phyloP scores from a whole-genome alignment of 2,888 invertebrate species.

The Epinotia bilunana region DNA sequence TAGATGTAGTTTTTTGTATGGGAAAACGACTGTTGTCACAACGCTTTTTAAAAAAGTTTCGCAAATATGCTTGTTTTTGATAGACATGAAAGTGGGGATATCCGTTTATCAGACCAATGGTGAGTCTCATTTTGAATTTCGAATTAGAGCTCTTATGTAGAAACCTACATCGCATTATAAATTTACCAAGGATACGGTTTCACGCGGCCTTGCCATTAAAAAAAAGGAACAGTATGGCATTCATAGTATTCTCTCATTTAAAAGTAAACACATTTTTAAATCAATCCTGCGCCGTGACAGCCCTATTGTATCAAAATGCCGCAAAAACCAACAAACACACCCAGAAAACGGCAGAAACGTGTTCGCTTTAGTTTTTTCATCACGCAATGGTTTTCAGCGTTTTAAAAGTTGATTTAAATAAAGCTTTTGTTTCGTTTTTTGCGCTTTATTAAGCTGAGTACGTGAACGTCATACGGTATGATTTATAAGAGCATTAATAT shows the following conservation, averaged over 20 bases:
- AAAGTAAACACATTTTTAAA: slow-evolving; percentile 1
- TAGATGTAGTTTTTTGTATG: no score
- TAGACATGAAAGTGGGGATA: no score
- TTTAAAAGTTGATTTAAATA: slow-evolving; percentile 35
- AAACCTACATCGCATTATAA: no score
- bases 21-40: no score
- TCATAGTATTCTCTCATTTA: not conserved
- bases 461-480: slow-evolving; percentile 18
- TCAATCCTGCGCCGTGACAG: not conserved
- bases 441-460: slow-evolving; percentile 22
- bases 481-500: slow-evolving; percentile 27
- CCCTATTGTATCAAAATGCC: slow-evolving; percentile 14
- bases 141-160: no score
- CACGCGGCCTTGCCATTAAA: no score
- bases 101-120: no score
- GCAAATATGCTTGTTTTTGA: no score
- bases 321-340: slow-evolving; percentile 16
- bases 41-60: no score
- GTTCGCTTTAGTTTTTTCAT: slow-evolving; percentile 29
- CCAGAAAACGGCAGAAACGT: slow-evolving; percentile 14
- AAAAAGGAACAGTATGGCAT: no score
- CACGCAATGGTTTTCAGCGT: slow-evolving; percentile 28
- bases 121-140: no score
- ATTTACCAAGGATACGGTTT: no score
- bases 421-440: slow-evolving; percentile 27